Base-by-base conservation (phyloP, 1,140 invertebrate genomes). In the Drosophila paulistorum region DNA sequence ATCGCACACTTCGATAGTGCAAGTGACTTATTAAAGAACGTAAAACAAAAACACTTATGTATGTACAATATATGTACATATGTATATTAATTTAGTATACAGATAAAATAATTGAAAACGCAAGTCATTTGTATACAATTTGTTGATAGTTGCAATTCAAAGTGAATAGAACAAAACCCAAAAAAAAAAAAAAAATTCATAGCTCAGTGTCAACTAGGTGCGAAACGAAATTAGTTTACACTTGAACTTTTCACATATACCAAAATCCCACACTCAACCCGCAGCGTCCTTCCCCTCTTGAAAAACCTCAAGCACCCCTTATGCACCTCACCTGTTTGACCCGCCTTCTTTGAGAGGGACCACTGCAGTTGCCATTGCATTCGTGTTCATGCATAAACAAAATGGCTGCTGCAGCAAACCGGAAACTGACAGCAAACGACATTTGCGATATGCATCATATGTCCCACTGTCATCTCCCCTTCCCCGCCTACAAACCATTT, bases 391-490 rank as follows among this genome's bases (percentile, higher is more conserved):
- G 82, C 82, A 86, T 86, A 87, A 87, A 82, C 83, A 86, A 86
- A 86, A 86, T 86, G 83, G 79, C 79, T 87, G 82, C 82, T 86
- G 84, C 83, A 89, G 80, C 79, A 84, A 60, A 87, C 67, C 79
- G 83, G 83, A 86, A 86, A 86, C 83, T 86, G 83, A 86, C 83
- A 81, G 83, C 83, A 87, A 86, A 86, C 83, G 83, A 87, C 84
- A 89, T 89, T 87, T 87, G 80, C 84, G 80, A 87, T 89, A 87
- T 87, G 79, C 84, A 87, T 87, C 84, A 87, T 89, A 83, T 83
- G 79, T 78, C 72, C 66, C 65, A 64, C 30, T 35, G 17, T 3
- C 58, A 23, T 35, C 42, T 3, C 10, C 17, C 33, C 11, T 14
- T 30, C 11, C 67, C 9, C 65, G 14, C 55, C 39, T 37, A 35